phyloP scores from a whole-genome alignment of 2,797 vertebrate genomes.

The Poeciliopsis infans region DNA sequence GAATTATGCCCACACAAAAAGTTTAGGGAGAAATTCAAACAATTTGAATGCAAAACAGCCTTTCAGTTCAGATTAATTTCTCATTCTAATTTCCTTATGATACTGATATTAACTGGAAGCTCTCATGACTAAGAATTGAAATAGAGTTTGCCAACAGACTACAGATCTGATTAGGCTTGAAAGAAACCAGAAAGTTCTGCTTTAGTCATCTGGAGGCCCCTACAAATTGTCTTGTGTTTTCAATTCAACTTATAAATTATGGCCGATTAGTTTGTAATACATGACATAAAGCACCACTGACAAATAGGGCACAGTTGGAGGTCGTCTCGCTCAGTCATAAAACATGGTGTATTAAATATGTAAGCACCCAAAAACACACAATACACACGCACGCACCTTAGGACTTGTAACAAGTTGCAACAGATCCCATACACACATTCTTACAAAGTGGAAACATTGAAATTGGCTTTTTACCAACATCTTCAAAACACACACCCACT shows the following conservation, averaged over 20 bases:
- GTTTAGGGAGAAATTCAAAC: neutral
- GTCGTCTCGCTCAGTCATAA: slow-evolving; percentile 36
- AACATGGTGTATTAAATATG: slow-evolving; percentile 20
- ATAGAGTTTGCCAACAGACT: slow-evolving; percentile 20
- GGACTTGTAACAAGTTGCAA: slow-evolving; percentile 13
- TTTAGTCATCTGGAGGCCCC: slow-evolving; percentile 48
- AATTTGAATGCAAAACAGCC: neutral
- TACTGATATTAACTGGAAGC: slow-evolving; percentile 11
- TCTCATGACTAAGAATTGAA: slow-evolving; percentile 10
- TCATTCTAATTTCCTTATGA: slow-evolving; percentile 18
- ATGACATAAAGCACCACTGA: slow-evolving; percentile 34
- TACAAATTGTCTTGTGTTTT: slow-evolving; percentile 24
- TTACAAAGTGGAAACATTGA: slow-evolving; percentile 43
- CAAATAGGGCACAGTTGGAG: slow-evolving; percentile 50
- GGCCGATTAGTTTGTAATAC: slow-evolving; percentile 34
- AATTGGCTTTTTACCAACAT: slow-evolving; percentile 35
- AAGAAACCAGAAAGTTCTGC: slow-evolving; percentile 28
- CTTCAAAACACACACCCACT: slow-evolving; percentile 23
- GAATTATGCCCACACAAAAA: neutral
- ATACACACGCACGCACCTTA: slow-evolving; percentile 17
- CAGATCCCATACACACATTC: slow-evolving; percentile 29
- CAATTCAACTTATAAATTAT: slow-evolving; percentile 44
- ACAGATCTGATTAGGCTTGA: slow-evolving; percentile 6
- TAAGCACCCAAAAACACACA: neutral
- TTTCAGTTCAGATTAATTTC: neutral